Evolutionary conservation across 2,888 invertebrate species (phyloP), one percentile per base, ranked within the genome.

Genomic region (Rhaphigaster nebulosa): DNA sequence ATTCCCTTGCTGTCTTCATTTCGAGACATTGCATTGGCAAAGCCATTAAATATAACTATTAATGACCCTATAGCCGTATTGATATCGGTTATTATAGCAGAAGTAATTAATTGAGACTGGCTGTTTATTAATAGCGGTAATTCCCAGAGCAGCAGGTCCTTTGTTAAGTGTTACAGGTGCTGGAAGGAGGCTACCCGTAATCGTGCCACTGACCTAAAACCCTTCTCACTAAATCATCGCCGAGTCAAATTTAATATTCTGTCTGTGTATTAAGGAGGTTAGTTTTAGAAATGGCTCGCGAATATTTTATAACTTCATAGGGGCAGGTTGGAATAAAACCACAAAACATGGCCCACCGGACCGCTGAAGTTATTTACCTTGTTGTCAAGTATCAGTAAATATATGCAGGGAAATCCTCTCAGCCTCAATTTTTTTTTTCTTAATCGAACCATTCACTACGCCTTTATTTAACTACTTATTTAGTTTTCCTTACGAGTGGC

Each of bases 181-280:
- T 13, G 29, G 23, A 80, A 41, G 41, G 80, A 80, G 80, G 80
- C 41, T 80, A 80, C 80, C 41, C 41, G 41, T 80, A 80, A 41
- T 23, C 41, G 80, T 80, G 8, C 80, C 26, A 80, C 80, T 80
- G 80, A 80, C 80, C 80, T 13, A 41, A 80, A 80, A 80, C 41
- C 41, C 41, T 15, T 41, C 65, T 80, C 23, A 80, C 41, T 80
- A 38, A 80, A 45, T 80, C 80, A 38, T 80, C 80, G 15, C 1
- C 8, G 12, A 41, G 41, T 23, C 41, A 41, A 20, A 23, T 80
- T 80, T 80, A 80, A 80, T 38, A 80, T 5, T 5, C 41, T 41
- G 41, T 65, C 65, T 65, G 13, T 65, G 15, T 60, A n/a, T 60
- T n/a, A 60, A n/a, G 60, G 12, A n/a, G n/a, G 1, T n/a, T 13